These are phyloP conservation scores for Hylaea fasciaria DNA, from an alignment of 2,888 invertebrate genomes.

Conservation along the genomic window DNA sequence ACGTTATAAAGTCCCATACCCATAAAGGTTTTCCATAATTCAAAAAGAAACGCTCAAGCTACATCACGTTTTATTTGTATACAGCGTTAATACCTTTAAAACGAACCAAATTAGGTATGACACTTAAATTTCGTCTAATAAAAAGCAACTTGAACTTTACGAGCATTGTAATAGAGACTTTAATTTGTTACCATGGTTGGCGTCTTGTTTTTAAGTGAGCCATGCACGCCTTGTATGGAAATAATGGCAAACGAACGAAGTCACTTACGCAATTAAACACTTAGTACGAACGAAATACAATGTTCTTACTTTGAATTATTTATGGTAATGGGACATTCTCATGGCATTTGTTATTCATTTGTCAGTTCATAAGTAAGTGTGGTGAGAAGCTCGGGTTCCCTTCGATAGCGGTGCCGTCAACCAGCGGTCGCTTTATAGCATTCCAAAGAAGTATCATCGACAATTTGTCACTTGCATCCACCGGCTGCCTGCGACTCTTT, in stretches of 20 bases:
- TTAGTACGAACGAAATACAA: conserved; percentile 2
- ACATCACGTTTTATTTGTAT: neutral
- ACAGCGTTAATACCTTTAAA: neutral
- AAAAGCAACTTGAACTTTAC: neutral
- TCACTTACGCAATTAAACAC: conserved; percentile 7
- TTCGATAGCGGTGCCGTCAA: too few species aligned
- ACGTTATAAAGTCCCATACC: too few species aligned
- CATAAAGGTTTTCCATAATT: neutral
- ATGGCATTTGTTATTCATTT: neutral
- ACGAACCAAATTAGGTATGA: neutral
- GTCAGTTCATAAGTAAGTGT: neutral
- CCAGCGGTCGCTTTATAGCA: too few species aligned
- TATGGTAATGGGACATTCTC: neutral
- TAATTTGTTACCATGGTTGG: neutral
- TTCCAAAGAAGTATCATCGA: too few species aligned
- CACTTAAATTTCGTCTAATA: neutral
- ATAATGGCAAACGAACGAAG: conserved; percentile 6
- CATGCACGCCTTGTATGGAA: conserved; percentile 2
- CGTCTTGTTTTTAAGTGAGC: conserved; percentile 2
- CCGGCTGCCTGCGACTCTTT: too few species aligned
- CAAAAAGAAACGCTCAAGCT: neutral
- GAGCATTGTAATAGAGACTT: neutral
- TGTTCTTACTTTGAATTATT: conserved; percentile 1
- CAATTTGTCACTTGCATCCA: too few species aligned
- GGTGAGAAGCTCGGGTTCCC: too few species aligned